These are phyloP conservation scores for Drosophila koepferae DNA, from an alignment of 2,888 invertebrate species.

Conservation along the genomic window DNA sequence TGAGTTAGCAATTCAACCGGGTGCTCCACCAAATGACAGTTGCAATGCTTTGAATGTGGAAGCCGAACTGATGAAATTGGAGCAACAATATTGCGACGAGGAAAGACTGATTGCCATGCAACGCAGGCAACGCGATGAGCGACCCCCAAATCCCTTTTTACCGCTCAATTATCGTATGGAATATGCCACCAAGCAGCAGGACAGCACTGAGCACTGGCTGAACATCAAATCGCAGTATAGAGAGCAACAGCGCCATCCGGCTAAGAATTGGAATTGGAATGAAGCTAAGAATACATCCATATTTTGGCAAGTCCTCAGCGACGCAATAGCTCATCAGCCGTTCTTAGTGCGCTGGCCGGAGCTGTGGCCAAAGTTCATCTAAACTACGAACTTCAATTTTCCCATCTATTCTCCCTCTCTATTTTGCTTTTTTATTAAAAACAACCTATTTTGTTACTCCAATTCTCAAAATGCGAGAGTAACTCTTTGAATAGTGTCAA, in stretches of 20 bases:
- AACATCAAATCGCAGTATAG: slow-evolving; percentile 80
- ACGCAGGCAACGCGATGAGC: slow-evolving; percentile 51
- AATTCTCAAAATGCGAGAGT: neutral
- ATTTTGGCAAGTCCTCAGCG: slow-evolving; percentile 78
- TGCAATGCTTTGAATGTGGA: slow-evolving; percentile 78
- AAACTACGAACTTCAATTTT: slow-evolving; percentile 22
- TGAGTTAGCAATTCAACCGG: slow-evolving; percentile 3
- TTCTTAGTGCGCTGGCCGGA: slow-evolving; percentile 68
- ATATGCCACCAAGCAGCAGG: slow-evolving; percentile 28
- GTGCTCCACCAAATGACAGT: slow-evolving; percentile 42
- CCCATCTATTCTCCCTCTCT: neutral
- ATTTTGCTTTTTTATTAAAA: neutral
- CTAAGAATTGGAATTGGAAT: slow-evolving; percentile 28
- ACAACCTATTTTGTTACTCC: neutral
- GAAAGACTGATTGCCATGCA: slow-evolving; percentile 68
- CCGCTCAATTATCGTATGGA: slow-evolving; percentile 44
- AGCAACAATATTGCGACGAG: slow-evolving; percentile 78
- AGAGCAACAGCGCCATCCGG: slow-evolving; percentile 28
- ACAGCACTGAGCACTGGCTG: slow-evolving; percentile 73
- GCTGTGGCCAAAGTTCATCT: slow-evolving; percentile 61
- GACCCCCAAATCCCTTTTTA: slow-evolving; percentile 42
- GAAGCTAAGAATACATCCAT: slow-evolving; percentile 53
- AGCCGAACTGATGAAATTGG: slow-evolving; percentile 79
- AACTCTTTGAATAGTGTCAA: slow-evolving; percentile 17
- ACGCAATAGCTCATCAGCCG: slow-evolving; percentile 67